Evolutionary conservation across 1,140 invertebrate species (phyloP).

Genomic region (Hestina assimilis): DNA sequence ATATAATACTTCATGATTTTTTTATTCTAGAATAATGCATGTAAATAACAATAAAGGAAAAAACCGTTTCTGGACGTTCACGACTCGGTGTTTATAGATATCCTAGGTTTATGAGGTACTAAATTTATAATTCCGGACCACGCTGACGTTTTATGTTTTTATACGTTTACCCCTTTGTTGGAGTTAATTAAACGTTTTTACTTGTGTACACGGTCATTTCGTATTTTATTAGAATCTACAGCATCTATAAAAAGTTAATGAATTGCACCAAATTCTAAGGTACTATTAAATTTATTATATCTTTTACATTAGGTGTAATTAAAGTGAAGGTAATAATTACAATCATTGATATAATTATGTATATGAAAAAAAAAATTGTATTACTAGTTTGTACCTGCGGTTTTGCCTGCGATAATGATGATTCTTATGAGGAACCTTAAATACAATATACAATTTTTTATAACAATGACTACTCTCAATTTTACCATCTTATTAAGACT

Average conservation of each 20-base stretch:
- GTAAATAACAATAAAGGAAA: slow-evolving; percentile 7
- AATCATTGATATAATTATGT: too few species aligned
- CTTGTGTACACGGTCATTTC: slow-evolving; percentile 15
- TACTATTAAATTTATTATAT: not conserved
- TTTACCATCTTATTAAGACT: too few species aligned
- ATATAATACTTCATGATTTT: too few species aligned
- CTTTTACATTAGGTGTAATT: too few species aligned
- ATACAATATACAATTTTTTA: too few species aligned
- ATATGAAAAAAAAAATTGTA: too few species aligned
- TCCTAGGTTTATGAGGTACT: slow-evolving; percentile 28
- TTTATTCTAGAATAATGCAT: not conserved
- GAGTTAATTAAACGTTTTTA: slow-evolving; percentile 33
- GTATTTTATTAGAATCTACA: slow-evolving; percentile 17
- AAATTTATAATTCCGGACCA: slow-evolving; percentile 31
- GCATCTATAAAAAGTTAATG: not conserved
- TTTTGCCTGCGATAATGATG: too few species aligned
- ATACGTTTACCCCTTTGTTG: slow-evolving; percentile 35
- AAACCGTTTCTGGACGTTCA: not conserved
- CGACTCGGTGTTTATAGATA: slow-evolving; percentile 15
- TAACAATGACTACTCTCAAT: too few species aligned
- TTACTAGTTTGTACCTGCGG: not conserved
- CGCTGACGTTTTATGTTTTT: slow-evolving; percentile 32
- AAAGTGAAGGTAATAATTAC: too few species aligned
- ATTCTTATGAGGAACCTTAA: too few species aligned
- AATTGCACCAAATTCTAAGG: not conserved